Base-by-base conservation (phyloP, 2,888 invertebrate species). In the Drosophila ezoana region DNA sequence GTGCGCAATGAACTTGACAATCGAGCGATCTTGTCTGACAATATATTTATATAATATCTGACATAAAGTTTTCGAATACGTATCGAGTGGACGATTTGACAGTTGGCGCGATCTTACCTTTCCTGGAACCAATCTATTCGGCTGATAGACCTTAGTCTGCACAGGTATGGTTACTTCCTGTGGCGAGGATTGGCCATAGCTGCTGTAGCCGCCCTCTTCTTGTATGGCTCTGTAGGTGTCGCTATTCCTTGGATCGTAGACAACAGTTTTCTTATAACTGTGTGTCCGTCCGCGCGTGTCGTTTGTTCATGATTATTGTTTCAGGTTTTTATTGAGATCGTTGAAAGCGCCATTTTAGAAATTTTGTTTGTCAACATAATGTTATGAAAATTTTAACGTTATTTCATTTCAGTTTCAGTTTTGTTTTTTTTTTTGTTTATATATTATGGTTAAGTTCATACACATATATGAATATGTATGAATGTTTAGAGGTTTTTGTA, bases 141-240 rank as follows among this genome's bases (percentile, higher is more conserved):
- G 92, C 74, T 95, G 94, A 93, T 96, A 97, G 91, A 97, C 95
- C 93, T 95, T 96, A 87, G 95, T 93, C 91, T 95, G 95, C 65
- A 95, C 95, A 76, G 96, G 95, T 86, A 94, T 93, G 81, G 94
- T 94, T 86, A 95, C 94, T 93, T 96, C 96, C 72, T 95, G 95
- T 78, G 95, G 93, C 58, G 93, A 92, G 90, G 94, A 95, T 72
- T 94, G 95, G 71, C 91, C 90, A 81, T 95, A 93, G 74, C 95
- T 95, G 81, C 95, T 94, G 87, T 89, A 86, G 72, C 84, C 75
- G 83, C 84, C 84, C 79, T 95, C 94, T 93, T 97, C 97, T 93
- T 97, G 96, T 75, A 97, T 94, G 89, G 96, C 96, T 93, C 95
- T 96, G 94, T 95, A 97, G 65, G 97, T 96, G 93, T 97, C 97